These are phyloP conservation scores for Sylvilagus bachmani DNA, from an alignment of 2,113 vertebrate species.

Conservation along the genomic window DNA sequence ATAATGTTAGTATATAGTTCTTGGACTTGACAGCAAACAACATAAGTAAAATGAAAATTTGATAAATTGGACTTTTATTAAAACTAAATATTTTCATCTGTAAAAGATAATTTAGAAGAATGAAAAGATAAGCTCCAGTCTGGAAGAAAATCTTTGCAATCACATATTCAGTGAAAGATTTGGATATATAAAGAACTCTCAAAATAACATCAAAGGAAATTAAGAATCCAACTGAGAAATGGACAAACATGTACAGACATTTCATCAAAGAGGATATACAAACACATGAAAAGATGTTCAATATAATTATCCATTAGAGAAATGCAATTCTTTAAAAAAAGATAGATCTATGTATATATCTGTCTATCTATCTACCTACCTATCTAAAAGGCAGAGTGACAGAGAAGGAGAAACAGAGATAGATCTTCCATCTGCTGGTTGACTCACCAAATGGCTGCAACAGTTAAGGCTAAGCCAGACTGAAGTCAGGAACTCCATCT, in stretches of 20 bases:
- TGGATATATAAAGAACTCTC: slow-evolving; percentile 14
- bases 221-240: slow-evolving; percentile 7
- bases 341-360: no score
- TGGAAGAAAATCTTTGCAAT: not conserved
- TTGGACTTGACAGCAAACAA: slow-evolving; percentile 18
- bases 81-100: not conserved
- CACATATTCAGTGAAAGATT: not conserved
- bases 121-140: not conserved
- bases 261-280: not conserved
- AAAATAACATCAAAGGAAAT: not conserved
- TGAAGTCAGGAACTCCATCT: no score
- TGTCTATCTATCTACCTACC: no score
- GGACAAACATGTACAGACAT: not conserved
- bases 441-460: no score
- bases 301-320: slow-evolving; percentile 33
- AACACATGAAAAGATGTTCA: not conserved
- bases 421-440: no score
- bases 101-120: not conserved
- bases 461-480: no score
- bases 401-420: no score
- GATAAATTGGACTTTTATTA: not conserved
- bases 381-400: no score
- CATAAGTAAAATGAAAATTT: not conserved
- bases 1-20: not conserved
- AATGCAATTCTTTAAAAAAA: no score